Base-by-base conservation (phyloP, 1,140 invertebrate genomes). In the Megalonaias nervosa region DNA sequence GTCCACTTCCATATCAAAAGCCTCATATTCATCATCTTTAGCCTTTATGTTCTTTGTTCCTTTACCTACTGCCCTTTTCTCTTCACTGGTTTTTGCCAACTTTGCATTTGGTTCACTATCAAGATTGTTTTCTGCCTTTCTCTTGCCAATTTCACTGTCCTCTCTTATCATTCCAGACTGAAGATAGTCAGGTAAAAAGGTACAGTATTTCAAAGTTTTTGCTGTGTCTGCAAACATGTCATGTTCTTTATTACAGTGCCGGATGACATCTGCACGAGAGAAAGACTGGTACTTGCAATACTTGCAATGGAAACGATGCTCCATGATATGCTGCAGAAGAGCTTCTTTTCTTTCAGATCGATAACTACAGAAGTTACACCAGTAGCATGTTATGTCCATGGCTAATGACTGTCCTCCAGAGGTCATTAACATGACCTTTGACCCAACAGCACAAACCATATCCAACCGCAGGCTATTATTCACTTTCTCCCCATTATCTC, bases 361-460 rank as follows among this genome's bases (percentile, higher is more conserved):
- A 67, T 77, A 88, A 11, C 85, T 78, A 77, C 88, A 89, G 76
- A 89, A 89, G 66, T 89, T 89, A 72, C 88, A 89, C 86, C 86
- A 89, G 62, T 83, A 89, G 59, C 75, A 84, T 9, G 81, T 79
- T 31, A 87, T 56, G 73, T 87, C 84, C 19, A 80, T 82, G n/a
- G 82, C 81, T 14, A 86, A 71, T 16, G 85, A 60, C 31, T 74
- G 73, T 12, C 81, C 82, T 58, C 72, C 74, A 21, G 69, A 68
- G n/a, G 81, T 79, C 72, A 82, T 73, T 6, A 85, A 66, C 56
- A 82, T 75, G 26, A 84, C 79, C 48, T 85, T 84, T 21, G 83
- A 83, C 11, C 83, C 74, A 4, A 89, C 81, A 23, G 82, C 87
- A 83, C 86, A 87, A 0, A 89, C 82, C 71, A 87, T 71, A 67